phyloP scores from a whole-genome alignment of 2,888 invertebrate species.

The Cybosia mesomella region DNA sequence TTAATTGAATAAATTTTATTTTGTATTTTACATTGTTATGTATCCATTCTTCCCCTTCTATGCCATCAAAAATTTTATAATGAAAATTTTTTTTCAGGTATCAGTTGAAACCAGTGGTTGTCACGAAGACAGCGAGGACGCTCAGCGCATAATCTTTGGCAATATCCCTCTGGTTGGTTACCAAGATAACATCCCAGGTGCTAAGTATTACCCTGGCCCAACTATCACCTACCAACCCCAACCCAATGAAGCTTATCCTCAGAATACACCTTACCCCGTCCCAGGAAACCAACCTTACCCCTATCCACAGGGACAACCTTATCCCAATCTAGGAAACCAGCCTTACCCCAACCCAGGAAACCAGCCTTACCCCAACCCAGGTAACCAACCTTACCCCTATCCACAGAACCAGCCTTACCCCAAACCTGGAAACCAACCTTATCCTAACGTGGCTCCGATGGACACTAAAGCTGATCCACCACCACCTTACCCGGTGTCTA shows the following conservation, averaged over 20 bases:
- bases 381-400: slow-evolving; percentile 8
- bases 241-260: slow-evolving; percentile 25
- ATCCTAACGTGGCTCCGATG: background rate
- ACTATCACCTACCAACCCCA: slow-evolving; percentile 61
- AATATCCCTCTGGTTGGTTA: slow-evolving; percentile 67
- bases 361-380: slow-evolving; percentile 11
- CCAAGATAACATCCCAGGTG: slow-evolving; percentile 54
- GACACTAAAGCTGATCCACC: slow-evolving; percentile 34
- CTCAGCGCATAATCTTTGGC: slow-evolving; percentile 66
- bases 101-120: slow-evolving; percentile 65
- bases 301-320: slow-evolving; percentile 1
- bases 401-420: slow-evolving; percentile 12
- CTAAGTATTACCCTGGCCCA: slow-evolving; percentile 41
- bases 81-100: slow-evolving; percentile 65
- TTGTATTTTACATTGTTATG: too few relatives aligned
- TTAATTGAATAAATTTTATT: too few relatives aligned
- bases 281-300: slow-evolving; percentile 18
- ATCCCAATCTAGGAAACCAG: slow-evolving; percentile 7
- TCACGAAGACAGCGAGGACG: slow-evolving; percentile 61
- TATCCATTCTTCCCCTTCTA: too few relatives aligned
- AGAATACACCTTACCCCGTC: slow-evolving; percentile 29
- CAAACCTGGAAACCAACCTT: slow-evolving; percentile 25
- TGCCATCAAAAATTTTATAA: too few relatives aligned
- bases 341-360: slow-evolving; percentile 4
- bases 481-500: slow-evolving; percentile 45